phyloP scores from a whole-genome alignment of 2,113 vertebrate species.

The Rynchops niger region DNA sequence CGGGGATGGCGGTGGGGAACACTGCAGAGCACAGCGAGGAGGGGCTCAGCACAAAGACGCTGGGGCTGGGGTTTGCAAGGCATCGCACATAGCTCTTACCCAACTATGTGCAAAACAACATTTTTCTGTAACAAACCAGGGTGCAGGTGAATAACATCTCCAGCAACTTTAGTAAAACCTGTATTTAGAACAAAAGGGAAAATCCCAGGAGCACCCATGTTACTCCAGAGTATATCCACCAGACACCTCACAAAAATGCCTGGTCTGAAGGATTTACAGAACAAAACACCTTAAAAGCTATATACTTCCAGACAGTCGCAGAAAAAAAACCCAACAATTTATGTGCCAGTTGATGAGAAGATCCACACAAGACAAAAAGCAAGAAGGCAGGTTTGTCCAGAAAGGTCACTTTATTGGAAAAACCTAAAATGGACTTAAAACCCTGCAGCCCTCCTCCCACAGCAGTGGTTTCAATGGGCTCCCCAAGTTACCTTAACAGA shows the following conservation, averaged over 20 bases:
- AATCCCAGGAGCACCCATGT: not conserved
- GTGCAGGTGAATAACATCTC: not conserved
- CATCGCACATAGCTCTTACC: accelerated
- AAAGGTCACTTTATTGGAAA: conserved; percentile 79
- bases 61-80: no score
- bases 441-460: conserved; percentile 70
- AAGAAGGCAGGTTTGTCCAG: not conserved
- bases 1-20: no score
- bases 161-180: no score
- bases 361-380: not conserved
- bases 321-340: accelerated
- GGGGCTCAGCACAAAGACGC: not conserved
- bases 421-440: conserved; percentile 25
- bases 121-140: no score
- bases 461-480: conserved; percentile 69
- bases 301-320: not conserved
- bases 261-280: not conserved
- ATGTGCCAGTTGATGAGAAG: not conserved
- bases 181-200: not conserved
- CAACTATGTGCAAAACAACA: accelerated
- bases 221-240: no score
- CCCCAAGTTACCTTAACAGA: conserved; percentile 28
- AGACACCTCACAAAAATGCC: not conserved
- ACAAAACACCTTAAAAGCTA: not conserved
- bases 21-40: not conserved